These are phyloP conservation scores for Zoanthus sociatus DNA, from an alignment of 92 coral and sea anemone species.

Conservation along the genomic window DNA sequence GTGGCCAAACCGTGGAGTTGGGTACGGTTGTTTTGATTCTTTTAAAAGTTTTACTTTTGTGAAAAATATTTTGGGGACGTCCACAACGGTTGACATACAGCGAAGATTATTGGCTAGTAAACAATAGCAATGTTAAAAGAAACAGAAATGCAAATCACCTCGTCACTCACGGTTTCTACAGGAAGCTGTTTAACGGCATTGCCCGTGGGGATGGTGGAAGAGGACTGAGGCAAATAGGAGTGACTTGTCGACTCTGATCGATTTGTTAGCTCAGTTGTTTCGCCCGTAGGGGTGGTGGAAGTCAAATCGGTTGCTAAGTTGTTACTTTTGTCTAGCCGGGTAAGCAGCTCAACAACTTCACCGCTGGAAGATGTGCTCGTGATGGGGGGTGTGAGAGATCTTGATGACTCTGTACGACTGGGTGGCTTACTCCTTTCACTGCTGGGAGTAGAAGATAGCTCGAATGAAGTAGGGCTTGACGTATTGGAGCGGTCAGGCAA, in stretches of 20 bases:
- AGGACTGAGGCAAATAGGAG: neutral
- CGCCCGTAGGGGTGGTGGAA: neutral
- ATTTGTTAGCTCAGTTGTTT: neutral
- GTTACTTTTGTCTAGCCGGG: too few relatives aligned
- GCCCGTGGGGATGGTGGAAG: neutral
- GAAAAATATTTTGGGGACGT: neutral
- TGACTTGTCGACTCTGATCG: neutral
- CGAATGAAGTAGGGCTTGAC: neutral
- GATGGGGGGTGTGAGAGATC: too few relatives aligned
- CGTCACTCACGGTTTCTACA: neutral
- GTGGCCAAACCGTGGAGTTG: neutral
- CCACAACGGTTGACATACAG: neutral
- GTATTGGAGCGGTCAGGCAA: neutral
- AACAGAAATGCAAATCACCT: neutral
- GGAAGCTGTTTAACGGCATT: neutral
- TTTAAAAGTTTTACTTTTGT: neutral
- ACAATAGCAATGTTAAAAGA: neutral
- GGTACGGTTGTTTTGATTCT: too few relatives aligned
- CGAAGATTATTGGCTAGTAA: neutral
- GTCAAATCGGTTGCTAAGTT: too few relatives aligned
- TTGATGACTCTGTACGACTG: neutral
- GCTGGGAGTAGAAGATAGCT: neutral
- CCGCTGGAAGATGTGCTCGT: too few relatives aligned
- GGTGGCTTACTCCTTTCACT: neutral
- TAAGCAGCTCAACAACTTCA: too few relatives aligned